Conservation (phyloP, 2,888 invertebrate species). For the Drosophila algonquin region DNA sequence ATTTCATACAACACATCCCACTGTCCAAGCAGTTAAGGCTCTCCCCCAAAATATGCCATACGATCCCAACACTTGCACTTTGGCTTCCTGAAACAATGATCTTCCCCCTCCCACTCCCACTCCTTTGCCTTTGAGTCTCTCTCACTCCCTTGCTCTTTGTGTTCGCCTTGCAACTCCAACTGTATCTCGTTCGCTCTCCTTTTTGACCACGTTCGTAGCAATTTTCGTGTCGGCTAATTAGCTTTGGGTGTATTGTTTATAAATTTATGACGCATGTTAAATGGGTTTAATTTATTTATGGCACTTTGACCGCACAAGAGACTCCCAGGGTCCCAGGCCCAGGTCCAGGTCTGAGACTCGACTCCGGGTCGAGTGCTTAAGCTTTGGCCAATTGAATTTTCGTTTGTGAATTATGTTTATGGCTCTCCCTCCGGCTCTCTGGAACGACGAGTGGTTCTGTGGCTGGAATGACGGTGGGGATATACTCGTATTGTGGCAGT, state of each 20-base stretch:
- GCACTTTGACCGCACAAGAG: constrained; percentile 57
- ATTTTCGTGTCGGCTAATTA: constrained; percentile 79
- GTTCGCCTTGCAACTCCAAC: not conserved
- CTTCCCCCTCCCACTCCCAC: not conserved
- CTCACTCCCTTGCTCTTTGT: not conserved
- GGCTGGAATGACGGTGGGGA: not conserved
- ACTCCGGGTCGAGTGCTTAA: constrained; percentile 37
- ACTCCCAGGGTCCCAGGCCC: constrained; percentile 16
- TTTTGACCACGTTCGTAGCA: constrained; percentile 60
- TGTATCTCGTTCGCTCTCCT: not conserved
- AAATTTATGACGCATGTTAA: constrained; percentile 80
- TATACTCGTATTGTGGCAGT: constrained; percentile 21
- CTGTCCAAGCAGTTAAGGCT: not conserved
- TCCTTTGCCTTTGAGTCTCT: constrained; percentile 14
- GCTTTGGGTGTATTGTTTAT: constrained; percentile 80
- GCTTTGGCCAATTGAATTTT: constrained; percentile 72
- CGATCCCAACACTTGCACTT: constrained; percentile 53
- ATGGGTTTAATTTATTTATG: constrained; percentile 80
- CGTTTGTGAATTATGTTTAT: constrained; percentile 63
- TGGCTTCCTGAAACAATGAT: constrained; percentile 35
- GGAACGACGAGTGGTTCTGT: not conserved
- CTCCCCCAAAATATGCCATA: constrained; percentile 48
- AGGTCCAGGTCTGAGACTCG: constrained; percentile 12
- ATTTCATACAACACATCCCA: constrained; percentile 3
- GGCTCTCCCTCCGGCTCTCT: constrained; percentile 32